Evolutionary conservation across 2,888 invertebrate genomes (phyloP), one percentile per base, ranked within the genome.

Genomic region (Caenorhabditis macrosperma): DNA sequence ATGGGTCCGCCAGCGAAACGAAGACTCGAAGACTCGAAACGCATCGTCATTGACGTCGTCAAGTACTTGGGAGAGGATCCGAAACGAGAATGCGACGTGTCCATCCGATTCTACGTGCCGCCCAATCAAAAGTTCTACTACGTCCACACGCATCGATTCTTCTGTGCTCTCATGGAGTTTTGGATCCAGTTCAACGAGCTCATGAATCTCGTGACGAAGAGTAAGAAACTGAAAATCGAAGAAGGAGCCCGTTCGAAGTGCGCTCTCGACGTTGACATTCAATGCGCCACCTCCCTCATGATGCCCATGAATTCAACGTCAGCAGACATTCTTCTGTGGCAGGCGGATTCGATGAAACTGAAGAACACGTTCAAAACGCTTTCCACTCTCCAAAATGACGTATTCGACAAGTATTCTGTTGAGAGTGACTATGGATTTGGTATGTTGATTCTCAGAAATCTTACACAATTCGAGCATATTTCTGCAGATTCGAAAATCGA

Each of bases 141-240:
- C 0, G 95, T 97, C 1, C 89, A 89, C 66, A 89, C 89, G 0
- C 89, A 89, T 68, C 80, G 88, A 66, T 98, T 97, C 92, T 94
- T 96, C 61, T 94, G 94, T 22, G 96, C 96, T 91, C 92, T 96
- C 69, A 94, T 95, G 87, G 94, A 95, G 3, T 97, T 96, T 92
- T 94, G 95, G 79, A 91, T 92, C 82, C 91, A 92, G 69, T 95
- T 97, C 91, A 93, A 94, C 4, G 94, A 95, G 83, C 92, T 96
- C 60, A 94, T 95, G 89, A 94, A 94, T 76, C 94, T 95, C 76
- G 94, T 95, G 22, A 68, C 78, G 10, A 85, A 83, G 61, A 80
- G 78, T 35, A 84, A 81, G 26, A 81, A 80, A 28, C 28, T 66
- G 46, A 72, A 66, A 22, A 44, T 67, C 30, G 74, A 69, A n/a